Evolutionary conservation across 2,113 vertebrate species (phyloP).

Genomic region (Cynopterus brachyotis): DNA sequence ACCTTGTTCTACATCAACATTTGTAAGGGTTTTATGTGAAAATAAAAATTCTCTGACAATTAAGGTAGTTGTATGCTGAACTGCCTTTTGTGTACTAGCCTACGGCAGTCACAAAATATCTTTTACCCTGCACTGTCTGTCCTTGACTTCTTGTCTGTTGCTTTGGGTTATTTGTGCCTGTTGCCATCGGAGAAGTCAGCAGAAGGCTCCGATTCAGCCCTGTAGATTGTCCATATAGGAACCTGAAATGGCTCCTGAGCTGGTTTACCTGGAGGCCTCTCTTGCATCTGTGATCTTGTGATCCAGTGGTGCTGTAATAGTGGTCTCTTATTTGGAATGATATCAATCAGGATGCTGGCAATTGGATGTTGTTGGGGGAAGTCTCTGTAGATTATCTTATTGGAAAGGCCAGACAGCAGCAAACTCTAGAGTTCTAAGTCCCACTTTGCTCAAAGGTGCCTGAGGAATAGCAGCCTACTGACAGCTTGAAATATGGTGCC

Average conservation of each 20-base stretch:
- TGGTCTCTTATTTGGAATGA: constrained; percentile 28
- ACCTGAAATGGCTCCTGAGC: background rate
- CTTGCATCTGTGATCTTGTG: constrained; percentile 20
- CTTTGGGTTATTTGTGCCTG: constrained; percentile 37
- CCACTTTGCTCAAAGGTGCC: constrained; percentile 71
- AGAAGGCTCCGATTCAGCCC: constrained; percentile 48
- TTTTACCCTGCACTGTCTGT: background rate
- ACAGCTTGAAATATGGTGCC: constrained; percentile 80
- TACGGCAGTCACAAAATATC: background rate
- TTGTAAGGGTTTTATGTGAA: background rate
- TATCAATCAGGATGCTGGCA: constrained; percentile 32
- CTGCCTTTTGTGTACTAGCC: background rate
- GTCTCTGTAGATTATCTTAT: background rate
- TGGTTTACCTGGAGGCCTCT: background rate
- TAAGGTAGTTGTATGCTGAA: background rate
- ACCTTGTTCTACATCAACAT: background rate
- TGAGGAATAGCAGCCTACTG: constrained; percentile 65
- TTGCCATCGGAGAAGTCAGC: background rate
- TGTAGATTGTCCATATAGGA: constrained; percentile 23
- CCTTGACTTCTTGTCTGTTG: background rate
- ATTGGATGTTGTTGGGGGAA: constrained; percentile 10
- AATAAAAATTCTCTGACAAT: background rate
- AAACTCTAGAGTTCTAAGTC: constrained; percentile 46
- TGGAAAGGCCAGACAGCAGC: constrained; percentile 47
- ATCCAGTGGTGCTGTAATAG: background rate